Base-by-base conservation (phyloP, 2,113 vertebrate species). In the Oryzias melastigma region DNA sequence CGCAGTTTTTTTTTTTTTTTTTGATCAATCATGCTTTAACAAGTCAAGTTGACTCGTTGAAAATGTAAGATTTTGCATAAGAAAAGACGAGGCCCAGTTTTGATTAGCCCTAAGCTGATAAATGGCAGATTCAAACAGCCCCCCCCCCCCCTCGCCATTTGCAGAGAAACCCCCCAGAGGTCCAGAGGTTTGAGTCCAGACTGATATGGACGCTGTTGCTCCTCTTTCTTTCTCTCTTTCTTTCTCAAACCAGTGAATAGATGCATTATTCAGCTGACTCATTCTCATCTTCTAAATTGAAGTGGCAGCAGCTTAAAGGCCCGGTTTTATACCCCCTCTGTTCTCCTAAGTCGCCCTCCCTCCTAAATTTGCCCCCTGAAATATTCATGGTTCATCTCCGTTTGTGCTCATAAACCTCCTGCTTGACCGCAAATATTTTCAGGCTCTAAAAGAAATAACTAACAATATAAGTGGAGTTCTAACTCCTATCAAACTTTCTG, bases 11-110 rank as follows among this genome's bases (percentile, higher is more conserved):
- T 69, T 84, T 85, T 86, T 80, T 83, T 89, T 90, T 22, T 91
- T 90, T 92, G 91, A 92, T 92, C 91, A 90, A 85, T 91, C 92
- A 91, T 84, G 89, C 91, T 76, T 92, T 88, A 92, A 92, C 90
- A 92, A 93, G 91, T 93, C 88, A 90, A 92, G 87, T 92, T 90
- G 91, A 92, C 91, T 88, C 49, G 85, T 89, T 86, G 77, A 82
- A 83, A 92, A 91, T 92, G 90, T 91, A 75, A 71, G 64, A 55
- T 72, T 92, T 92, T 89, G 90, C 91, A 91, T 92, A 83, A 82
- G 87, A 93, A 92, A 87, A 75, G 83, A 29, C 15, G 76, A 75
- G 77, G 89, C 85, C 88, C 78, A 86, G 75, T 85, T 90, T 89
- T 90, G 85, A 92, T 91, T 87, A 90, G 86, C 78, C 75, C 82